A percentile compares a stretch with the other conserved stretches of the same genome.
phyloP scores from a whole-genome alignment of 2,797 vertebrate species.

The Sebastes goodei region DNA sequence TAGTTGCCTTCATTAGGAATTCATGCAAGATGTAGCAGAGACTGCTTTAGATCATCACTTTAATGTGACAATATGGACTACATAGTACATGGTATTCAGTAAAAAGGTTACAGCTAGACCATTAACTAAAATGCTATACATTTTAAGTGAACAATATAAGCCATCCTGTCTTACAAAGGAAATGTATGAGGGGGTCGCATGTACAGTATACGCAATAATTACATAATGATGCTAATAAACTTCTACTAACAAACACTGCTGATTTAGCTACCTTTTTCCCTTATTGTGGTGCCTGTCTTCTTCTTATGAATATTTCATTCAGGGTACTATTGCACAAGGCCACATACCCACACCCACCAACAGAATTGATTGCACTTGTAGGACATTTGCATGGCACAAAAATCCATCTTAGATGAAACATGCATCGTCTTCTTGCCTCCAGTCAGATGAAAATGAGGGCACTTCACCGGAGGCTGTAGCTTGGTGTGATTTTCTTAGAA shows the following conservation, averaged over 20 bases:
- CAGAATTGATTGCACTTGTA: neutral
- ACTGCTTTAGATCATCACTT: too few species aligned
- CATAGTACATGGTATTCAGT: too few species aligned
- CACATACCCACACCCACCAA: neutral
- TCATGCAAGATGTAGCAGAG: too few species aligned
- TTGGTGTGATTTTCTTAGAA: neutral
- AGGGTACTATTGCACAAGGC: neutral
- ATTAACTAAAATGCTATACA: neutral
- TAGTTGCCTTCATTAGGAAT: too few species aligned
- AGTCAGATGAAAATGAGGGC: neutral
- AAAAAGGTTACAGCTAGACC: too few species aligned
- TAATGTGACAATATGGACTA: too few species aligned
- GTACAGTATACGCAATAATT: neutral
- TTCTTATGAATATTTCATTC: too few species aligned
- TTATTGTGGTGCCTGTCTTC: too few species aligned
- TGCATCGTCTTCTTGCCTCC: neutral
- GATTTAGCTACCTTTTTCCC: too few species aligned
- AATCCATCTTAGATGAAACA: constrained; percentile 3
- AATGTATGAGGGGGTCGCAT: neutral
- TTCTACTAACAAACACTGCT: neutral
- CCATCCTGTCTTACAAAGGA: neutral
- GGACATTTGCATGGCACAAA: neutral
- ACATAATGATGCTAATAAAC: neutral
- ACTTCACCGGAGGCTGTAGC: neutral
- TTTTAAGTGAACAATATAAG: neutral